Evolutionary conservation across 2,888 invertebrate genomes (phyloP), one percentile per base, ranked within the genome.

Genomic region (Criorhina ranunculi): DNA sequence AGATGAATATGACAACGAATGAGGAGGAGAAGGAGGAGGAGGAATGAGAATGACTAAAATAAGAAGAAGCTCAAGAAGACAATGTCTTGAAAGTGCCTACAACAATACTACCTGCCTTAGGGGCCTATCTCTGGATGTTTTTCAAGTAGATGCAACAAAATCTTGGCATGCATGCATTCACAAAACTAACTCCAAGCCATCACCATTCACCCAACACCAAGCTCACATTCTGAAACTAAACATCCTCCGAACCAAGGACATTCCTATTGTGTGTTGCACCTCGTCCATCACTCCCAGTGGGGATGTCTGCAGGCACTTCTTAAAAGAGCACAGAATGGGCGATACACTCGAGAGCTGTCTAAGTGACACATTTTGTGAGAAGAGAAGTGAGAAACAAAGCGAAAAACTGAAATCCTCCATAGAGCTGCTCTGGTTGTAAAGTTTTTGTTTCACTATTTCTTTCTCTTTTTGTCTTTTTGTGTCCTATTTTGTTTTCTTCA

Each of bases 351-450:
- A 83, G 55, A 67, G 55, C 55, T 83, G 82, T 78, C 82, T 83
- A 78, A 79, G 82, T 83, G 78, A 83, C 82, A 83, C 82, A 83
- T 83, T 83, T 83, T 78, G 78, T 83, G 46, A 73, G 44, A 60
- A 15, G 8, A 53, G 46, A 66, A 66, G 44, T 46, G 77, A 49
- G 77, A 44, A 59, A 78, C 78, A 82, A 77, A 82, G 78, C 67
- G 78, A 66, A 19, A 62, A 78, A 46, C 72, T 83, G 66, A 66
- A 82, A 78, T 72, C 70, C 64, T 82, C 35, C 15, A 55, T 44
- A 62, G 17, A 55, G 17, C 62, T 44, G 55, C 53, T 55, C 19
- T 49, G 51, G 35, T 79, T 60, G 66, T 53, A 15, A 24, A 44
- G 51, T 29, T 60, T 42, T 51, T 55, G 15, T 44, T 62, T 33